These are phyloP conservation scores for Atethmia centrago DNA, from an alignment of 2,888 invertebrate species.

Conservation along the genomic window DNA sequence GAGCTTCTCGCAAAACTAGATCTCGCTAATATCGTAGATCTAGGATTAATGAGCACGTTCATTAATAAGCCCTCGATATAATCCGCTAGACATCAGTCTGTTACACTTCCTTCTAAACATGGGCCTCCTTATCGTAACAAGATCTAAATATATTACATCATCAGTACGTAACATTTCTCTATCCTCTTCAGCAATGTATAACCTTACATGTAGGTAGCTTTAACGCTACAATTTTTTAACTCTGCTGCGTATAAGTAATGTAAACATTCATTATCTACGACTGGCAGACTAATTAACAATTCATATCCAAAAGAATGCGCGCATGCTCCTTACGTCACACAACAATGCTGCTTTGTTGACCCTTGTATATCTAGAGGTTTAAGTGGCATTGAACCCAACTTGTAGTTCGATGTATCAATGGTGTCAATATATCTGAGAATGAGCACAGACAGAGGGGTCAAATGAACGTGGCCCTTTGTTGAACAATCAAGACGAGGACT, in stretches of 20 bases:
- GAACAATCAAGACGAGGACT: conserved; percentile 60
- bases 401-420: conserved; percentile 73
- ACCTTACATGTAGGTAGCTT: conserved; percentile 2
- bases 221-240: conserved; percentile 34
- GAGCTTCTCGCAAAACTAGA: conserved; percentile 17
- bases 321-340: conserved; percentile 70
- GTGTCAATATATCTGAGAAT: conserved; percentile 75
- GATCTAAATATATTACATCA: conserved; percentile 1
- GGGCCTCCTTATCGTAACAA: background rate
- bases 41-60: background rate
- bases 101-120: background rate
- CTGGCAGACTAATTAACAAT: conserved; percentile 73
- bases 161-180: background rate
- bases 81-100: background rate
- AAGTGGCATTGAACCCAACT: conserved; percentile 77
- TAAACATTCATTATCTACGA: conserved; percentile 70
- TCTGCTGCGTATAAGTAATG: conserved; percentile 51
- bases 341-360: conserved; percentile 72
- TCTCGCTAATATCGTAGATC: conserved; percentile 1
- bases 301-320: conserved; percentile 75
- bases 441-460: conserved; percentile 75
- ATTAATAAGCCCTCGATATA: background rate
- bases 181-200: background rate
- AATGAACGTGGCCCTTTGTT: conserved; percentile 73
- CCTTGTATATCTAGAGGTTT: conserved; percentile 63